phyloP scores from a whole-genome alignment of 2,888 invertebrate species.

The Punctoribates punctum region DNA sequence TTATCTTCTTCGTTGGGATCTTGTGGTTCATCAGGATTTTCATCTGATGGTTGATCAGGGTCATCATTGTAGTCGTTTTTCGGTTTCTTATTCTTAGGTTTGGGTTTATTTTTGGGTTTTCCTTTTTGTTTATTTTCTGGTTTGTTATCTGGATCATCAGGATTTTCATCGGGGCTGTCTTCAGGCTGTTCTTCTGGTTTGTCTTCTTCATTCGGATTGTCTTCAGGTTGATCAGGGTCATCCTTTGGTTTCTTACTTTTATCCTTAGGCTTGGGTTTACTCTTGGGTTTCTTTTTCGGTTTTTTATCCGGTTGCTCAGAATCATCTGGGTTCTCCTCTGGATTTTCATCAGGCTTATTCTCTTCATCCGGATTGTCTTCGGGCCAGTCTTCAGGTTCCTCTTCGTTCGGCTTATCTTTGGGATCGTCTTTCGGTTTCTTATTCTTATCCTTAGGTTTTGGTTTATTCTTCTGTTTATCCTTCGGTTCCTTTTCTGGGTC shows the following conservation, averaged over 20 bases:
- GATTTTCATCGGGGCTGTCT: background rate
- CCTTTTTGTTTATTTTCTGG: background rate
- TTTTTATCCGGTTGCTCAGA: too few species aligned
- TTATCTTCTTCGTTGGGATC: too few species aligned
- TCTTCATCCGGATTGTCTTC: too few species aligned
- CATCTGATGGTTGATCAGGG: background rate
- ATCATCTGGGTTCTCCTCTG: too few species aligned
- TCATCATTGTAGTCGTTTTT: background rate
- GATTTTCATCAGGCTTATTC: too few species aligned
- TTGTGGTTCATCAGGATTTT: background rate
- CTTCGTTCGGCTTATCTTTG: background rate
- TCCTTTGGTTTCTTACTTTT: background rate
- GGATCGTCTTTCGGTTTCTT: background rate
- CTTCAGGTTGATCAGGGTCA: background rate
- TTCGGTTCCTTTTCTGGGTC: background rate
- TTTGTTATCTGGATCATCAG: background rate
- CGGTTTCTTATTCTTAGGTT: background rate
- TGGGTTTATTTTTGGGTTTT: background rate
- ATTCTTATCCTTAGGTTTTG: background rate
- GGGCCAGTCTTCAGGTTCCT: too few species aligned
- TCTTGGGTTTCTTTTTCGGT: too few species aligned
- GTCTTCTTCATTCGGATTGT: background rate
- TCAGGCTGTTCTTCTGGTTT: background rate
- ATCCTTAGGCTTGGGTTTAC: too few species aligned
- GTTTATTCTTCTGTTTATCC: background rate